Conservation (phyloP, 2,888 invertebrate species). For the Cephus pulcher region DNA sequence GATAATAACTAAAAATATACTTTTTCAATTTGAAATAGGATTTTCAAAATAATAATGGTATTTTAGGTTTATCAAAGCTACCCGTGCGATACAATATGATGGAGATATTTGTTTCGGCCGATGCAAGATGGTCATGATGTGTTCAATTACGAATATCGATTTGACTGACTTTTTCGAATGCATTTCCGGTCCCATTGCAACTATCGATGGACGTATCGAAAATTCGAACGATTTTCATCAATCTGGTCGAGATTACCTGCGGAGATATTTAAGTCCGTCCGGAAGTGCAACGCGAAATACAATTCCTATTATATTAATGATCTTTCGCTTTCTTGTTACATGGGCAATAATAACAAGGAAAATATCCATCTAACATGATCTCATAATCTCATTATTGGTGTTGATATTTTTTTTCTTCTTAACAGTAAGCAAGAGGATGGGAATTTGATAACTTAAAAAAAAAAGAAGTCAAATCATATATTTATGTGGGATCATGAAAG, state of each 20-base stretch:
- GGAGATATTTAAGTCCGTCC: not conserved
- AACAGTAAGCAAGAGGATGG: not conserved
- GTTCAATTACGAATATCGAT: constrained; percentile 11
- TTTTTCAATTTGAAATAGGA: not conserved
- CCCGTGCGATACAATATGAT: not conserved
- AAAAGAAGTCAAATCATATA: not conserved
- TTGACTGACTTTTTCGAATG: constrained; percentile 10
- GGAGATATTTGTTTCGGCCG: not conserved
- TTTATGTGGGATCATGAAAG: not conserved
- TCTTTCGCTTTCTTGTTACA: not conserved
- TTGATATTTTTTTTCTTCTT: not conserved
- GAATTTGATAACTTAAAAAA: not conserved
- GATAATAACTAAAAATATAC: not conserved
- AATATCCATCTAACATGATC: not conserved
- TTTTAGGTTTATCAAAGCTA: constrained; percentile 1
- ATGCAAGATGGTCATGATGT: constrained; percentile 10
- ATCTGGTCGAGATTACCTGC: not conserved
- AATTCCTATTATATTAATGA: not conserved
- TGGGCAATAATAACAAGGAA: not conserved
- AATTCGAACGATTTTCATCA: not conserved
- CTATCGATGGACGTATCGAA: not conserved
- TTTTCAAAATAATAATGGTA: not conserved
- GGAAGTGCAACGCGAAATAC: not conserved
- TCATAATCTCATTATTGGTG: not conserved
- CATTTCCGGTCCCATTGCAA: constrained; percentile 7